These are phyloP conservation scores for Chionomys nivalis DNA, from an alignment of 2,113 vertebrate genomes.

Conservation along the genomic window DNA sequence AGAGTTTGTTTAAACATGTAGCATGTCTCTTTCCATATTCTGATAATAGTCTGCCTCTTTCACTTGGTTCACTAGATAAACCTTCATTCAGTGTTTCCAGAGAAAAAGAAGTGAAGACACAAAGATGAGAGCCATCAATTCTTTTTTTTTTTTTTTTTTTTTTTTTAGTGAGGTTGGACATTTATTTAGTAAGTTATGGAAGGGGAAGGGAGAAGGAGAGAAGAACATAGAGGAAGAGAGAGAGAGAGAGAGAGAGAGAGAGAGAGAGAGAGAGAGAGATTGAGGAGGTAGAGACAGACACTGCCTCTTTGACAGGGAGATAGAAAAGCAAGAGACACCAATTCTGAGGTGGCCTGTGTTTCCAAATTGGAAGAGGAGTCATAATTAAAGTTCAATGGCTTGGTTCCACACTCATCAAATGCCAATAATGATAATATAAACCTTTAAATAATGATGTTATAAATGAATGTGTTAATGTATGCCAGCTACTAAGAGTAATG, in stretches of 20 bases:
- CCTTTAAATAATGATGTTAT: neutral
- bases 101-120: neutral
- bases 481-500: neutral
- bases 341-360: neutral
- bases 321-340: too few species aligned
- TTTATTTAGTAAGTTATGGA: too few species aligned
- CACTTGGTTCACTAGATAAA: neutral
- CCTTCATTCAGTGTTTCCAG: neutral
- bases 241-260: too few species aligned
- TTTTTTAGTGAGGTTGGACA: too few species aligned
- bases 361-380: neutral
- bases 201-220: too few species aligned
- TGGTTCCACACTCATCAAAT: neutral
- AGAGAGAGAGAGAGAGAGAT: too few species aligned
- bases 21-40: neutral
- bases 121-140: neutral
- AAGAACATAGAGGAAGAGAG: too few species aligned
- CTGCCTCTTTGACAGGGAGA: too few species aligned
- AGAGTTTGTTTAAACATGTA: neutral
- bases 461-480: neutral
- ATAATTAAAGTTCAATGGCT: neutral
- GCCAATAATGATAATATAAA: neutral
- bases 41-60: neutral
- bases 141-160: too few species aligned
- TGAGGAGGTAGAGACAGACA: too few species aligned